Base-by-base conservation (phyloP, 2,113 vertebrate genomes). In the Chiloscyllium plagiosum region DNA sequence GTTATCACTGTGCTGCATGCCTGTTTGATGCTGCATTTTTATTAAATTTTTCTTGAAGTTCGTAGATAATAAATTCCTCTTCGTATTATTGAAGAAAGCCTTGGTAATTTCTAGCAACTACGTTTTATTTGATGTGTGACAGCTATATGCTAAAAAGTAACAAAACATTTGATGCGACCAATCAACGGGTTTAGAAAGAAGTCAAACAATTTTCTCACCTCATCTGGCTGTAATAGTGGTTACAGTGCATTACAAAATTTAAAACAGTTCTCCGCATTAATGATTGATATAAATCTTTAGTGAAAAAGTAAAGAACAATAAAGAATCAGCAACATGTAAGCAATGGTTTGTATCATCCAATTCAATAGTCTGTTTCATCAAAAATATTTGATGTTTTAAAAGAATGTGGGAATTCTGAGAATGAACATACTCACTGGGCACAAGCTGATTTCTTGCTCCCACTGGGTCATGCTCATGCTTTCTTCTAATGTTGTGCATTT, bases 401-500 rank as follows among this genome's bases (percentile, higher is more conserved):
- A 95, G 47, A 24, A 72, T 52, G 24, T 20, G 26, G 95, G 24
- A 87, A 96, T 47, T 86, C 47, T n/a, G 33, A 86, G 78, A 66
- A 15, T 86, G 8, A 37, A 56, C 42, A 89, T 96, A 98, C 98
- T 98, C 97, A 99, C 99, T 33, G 99, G 99, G 96, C 99, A 99
- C 96, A 97, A 96, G 13, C 98, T 97, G 96, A 99, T 98, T 97
- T 97, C 99, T 97, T 99, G 99, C 96, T 99, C 99, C 99, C 99
- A 99, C 95, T 99, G 98, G 80, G 97, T 98, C 99, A 99, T 99
- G 96, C 98, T 98, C 96, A 99, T 97, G 96, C 99, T 99, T 96
- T 99, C 98, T 97, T 99, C 99, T 96, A 99, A 97, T 0, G 98
- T 98, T 5, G 99, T 99, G 96, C 99, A 99, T 95, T 98, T 99